phyloP scores from a whole-genome alignment of 2,113 vertebrate species.

The Eurypyga helias region DNA sequence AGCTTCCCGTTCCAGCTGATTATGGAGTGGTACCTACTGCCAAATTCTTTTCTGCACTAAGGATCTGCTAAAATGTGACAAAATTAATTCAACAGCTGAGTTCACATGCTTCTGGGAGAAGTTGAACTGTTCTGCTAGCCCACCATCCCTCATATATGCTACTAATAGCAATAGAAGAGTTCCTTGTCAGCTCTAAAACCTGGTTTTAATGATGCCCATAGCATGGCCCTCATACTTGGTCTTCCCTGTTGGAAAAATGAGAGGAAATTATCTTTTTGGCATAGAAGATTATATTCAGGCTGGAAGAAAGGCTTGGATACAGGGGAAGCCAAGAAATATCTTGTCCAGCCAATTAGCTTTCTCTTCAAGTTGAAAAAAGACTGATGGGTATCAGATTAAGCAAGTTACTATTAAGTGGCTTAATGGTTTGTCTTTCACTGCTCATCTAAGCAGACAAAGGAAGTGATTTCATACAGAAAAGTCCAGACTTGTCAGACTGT shows the following conservation, averaged over 20 bases:
- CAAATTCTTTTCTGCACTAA: neutral
- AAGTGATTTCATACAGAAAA: neutral
- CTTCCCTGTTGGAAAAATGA: neutral
- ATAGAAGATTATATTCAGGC: neutral
- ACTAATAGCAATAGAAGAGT: neutral
- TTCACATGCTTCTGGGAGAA: neutral
- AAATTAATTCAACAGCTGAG: neutral
- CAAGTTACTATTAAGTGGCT: neutral
- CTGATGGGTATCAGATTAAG: neutral
- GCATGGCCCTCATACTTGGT: neutral
- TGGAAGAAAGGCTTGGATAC: neutral
- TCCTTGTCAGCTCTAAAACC: neutral
- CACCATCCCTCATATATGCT: accelerated
- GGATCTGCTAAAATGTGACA: neutral
- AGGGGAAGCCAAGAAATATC: neutral
- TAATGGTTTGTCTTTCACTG: neutral
- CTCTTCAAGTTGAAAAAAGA: neutral
- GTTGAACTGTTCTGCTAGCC: neutral
- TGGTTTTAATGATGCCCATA: neutral
- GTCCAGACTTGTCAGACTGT: neutral
- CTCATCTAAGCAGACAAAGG: neutral
- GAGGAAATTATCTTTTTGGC: neutral
- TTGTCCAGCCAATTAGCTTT: neutral
- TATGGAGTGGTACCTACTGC: neutral
- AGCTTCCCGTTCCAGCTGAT: neutral